Evolutionary conservation across 2,888 invertebrate species (phyloP).

Genomic region (Hemicrepidius hirtus): DNA sequence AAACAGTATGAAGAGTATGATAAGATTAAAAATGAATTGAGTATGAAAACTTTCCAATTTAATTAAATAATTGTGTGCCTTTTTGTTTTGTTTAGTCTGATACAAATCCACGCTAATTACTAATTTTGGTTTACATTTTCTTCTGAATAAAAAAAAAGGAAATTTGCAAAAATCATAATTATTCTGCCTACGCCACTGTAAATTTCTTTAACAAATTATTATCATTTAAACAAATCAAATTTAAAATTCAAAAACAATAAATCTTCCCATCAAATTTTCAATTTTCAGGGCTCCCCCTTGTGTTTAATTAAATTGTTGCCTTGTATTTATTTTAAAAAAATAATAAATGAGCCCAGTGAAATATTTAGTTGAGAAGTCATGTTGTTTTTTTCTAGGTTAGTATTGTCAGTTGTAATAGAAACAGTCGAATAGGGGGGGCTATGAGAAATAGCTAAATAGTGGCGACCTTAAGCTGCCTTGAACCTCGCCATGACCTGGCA

Average conservation of each 20-base stretch:
- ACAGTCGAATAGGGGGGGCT: not conserved
- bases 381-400: conserved; percentile 25
- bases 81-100: too few relatives aligned
- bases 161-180: too few relatives aligned
- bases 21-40: too few relatives aligned
- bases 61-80: too few relatives aligned
- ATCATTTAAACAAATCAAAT: not conserved
- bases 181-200: too few relatives aligned
- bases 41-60: too few relatives aligned
- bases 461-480: conserved; percentile 33
- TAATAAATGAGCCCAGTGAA: conserved; percentile 12
- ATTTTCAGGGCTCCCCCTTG: not conserved
- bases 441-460: conserved; percentile 15
- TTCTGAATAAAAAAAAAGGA: too few relatives aligned
- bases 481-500: conserved; percentile 49
- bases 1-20: too few relatives aligned
- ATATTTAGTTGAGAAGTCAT: conserved; percentile 4
- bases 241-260: conserved; percentile 4
- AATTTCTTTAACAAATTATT: not conserved
- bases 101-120: too few relatives aligned
- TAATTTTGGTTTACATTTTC: too few relatives aligned
- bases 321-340: not conserved
- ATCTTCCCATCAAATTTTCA: conserved; percentile 1
- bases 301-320: conserved; percentile 24
- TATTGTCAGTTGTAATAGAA: conserved; percentile 11